Evolutionary conservation across 37 sponge, comb jelly and placozoan species (phyloP).

Genomic region (Theonella swinhoei): DNA sequence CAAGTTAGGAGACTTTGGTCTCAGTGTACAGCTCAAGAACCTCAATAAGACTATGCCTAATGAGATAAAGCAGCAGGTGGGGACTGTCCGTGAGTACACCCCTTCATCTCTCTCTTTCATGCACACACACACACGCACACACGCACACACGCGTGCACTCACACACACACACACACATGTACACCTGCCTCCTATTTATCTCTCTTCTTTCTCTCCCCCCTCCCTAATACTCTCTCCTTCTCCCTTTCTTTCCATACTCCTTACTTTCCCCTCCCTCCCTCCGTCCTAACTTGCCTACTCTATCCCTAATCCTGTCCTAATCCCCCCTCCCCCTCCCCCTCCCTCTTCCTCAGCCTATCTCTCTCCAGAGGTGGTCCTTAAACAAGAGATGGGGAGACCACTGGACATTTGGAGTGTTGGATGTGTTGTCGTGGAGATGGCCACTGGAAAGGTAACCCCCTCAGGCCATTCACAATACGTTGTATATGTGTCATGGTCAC

Average conservation of each 20-base stretch:
- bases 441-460: conserved; percentile 90
- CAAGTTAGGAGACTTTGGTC: conserved; percentile 91
- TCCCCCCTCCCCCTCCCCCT: background rate
- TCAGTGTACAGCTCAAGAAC: conserved; percentile 78
- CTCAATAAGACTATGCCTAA: conserved; percentile 40
- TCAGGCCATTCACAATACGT: no score
- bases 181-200: no score
- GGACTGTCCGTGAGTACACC: conserved; percentile 67
- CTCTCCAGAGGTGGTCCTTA: conserved; percentile 82
- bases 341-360: conserved; percentile 63
- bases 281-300: background rate
- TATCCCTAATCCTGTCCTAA: background rate
- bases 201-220: no score
- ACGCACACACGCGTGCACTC: no score
- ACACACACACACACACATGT: no score
- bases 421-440: conserved; percentile 91
- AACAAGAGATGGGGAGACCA: conserved; percentile 64
- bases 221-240: no score
- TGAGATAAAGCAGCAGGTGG: conserved; percentile 50
- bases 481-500: no score
- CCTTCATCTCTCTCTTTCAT: no score
- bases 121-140: no score
- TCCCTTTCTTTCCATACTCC: background rate
- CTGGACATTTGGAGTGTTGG: conserved; percentile 90
- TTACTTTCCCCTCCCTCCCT: no score